These are phyloP conservation scores for Epistrophe eligans DNA, from an alignment of 2,888 invertebrate genomes.

Conservation along the genomic window DNA sequence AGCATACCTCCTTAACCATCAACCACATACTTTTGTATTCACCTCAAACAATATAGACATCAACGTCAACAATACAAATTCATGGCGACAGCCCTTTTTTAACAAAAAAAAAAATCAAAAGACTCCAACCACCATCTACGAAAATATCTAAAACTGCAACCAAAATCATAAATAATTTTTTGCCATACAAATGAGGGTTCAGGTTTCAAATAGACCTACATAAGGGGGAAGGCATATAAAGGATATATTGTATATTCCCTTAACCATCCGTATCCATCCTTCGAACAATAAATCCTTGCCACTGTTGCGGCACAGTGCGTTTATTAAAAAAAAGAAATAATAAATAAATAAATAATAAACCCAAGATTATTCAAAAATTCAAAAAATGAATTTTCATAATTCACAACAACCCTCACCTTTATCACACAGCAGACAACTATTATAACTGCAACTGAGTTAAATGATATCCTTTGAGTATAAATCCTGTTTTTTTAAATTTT, in stretches of 20 bases:
- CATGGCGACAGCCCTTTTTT: slow-evolving; percentile 52
- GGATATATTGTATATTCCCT: slow-evolving; percentile 13
- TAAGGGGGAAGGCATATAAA: slow-evolving; percentile 11
- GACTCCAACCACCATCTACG: not conserved
- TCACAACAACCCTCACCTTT: slow-evolving; percentile 64
- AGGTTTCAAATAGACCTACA: slow-evolving; percentile 25
- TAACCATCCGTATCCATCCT: slow-evolving; percentile 24
- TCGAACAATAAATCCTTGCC: slow-evolving; percentile 16
- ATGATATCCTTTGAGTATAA: slow-evolving; percentile 63
- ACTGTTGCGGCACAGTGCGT: slow-evolving; percentile 36
- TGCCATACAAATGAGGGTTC: slow-evolving; percentile 55
- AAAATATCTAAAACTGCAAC: slow-evolving; percentile 31
- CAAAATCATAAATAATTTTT: slow-evolving; percentile 54
- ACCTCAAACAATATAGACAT: slow-evolving; percentile 65
- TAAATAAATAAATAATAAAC: slow-evolving; percentile 21
- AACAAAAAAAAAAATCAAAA: slow-evolving; percentile 11
- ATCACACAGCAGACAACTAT: slow-evolving; percentile 46
- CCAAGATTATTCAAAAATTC: slow-evolving; percentile 57
- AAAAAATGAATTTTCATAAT: slow-evolving; percentile 43
- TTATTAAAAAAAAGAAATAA: slow-evolving; percentile 60
- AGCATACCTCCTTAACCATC: slow-evolving; percentile 39
- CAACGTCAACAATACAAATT: slow-evolving; percentile 57
- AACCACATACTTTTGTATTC: slow-evolving; percentile 44
- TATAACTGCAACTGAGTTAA: slow-evolving; percentile 44
- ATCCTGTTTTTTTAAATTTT: slow-evolving; percentile 51